These are phyloP conservation scores for Pteropus rufus DNA, from an alignment of 2,797 vertebrate species.

Conservation along the genomic window DNA sequence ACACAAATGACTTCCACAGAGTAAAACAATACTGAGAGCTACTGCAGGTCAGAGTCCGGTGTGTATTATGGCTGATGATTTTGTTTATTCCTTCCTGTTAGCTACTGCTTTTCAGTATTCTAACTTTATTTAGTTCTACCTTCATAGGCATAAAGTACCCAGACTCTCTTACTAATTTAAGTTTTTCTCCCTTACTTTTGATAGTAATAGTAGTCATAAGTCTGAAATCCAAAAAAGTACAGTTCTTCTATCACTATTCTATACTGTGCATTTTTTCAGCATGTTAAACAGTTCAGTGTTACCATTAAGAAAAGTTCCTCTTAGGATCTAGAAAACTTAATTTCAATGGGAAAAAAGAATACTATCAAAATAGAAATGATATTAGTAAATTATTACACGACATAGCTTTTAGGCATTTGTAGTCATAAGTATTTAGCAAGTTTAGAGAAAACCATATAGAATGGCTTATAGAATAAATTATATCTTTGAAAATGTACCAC, in stretches of 20 bases:
- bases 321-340: not conserved
- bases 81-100: not conserved
- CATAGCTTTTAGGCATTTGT: not conserved
- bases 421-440: not conserved
- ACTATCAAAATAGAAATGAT: not conserved
- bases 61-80: not conserved
- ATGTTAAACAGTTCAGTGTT: not conserved
- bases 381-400: conserved; percentile 17
- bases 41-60: not conserved
- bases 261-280: not conserved
- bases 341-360: not conserved
- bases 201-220: not conserved
- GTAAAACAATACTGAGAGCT: not conserved
- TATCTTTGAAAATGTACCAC: not conserved
- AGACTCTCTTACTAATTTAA: not conserved
- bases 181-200: not conserved
- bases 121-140: not conserved
- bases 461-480: not conserved
- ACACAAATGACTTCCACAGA: not conserved
- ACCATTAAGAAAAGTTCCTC: not conserved
- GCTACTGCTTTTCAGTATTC: not conserved
- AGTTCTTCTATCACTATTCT: not conserved
- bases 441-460: not conserved
- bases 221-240: not conserved
- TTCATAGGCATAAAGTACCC: not conserved